Base-by-base conservation (phyloP, 2,797 vertebrate genomes). In the Epinephelus awoara region DNA sequence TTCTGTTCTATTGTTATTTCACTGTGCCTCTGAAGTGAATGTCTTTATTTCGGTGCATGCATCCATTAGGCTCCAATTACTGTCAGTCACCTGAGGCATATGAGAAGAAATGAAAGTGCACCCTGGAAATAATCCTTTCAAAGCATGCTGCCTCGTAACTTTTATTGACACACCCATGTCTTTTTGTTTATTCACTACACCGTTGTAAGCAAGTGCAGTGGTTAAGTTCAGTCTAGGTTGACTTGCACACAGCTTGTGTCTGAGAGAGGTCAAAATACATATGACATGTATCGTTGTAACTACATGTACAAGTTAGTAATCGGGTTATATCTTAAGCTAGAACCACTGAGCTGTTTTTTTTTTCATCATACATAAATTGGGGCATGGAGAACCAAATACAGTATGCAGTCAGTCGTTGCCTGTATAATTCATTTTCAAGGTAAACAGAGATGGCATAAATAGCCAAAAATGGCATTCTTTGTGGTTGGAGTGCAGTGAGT, bases 401-500 rank as follows among this genome's bases (percentile, higher is more conserved):
- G 11, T 34, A n/a, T 57, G 21, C 2, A 63, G 19, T 12, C n/a
- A 58, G 72, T 57, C 47, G 17, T 54, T 42, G 29, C 47, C 61
- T 56, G 65, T 49, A 23, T 64, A 59, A 75, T 65, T 70, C 40
- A 57, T 50, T 79, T 77, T 82, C 50, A 79, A 65, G 34, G 65
- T 79, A 81, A 90, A 82, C 52, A 50, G 47, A 77, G 9, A 79
- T 75, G 23, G 10, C 66, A 18, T 55, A 54, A 81, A 82, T 29
- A 50, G 57, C 61, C 44, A 76, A 64, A 83, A 83, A 78, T 77
- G 13, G 29, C 63, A 49, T 68, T 84, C 51, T 84, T 81, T 86
- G 76, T 79, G 83, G 78, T 80, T 80, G 72, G 15, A 85, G 54
- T 74, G 57, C 61, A 82, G 46, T 62, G 72, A 90, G 75, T 76